A percentile compares a stretch with the other conserved stretches of the same genome.
phyloP scores from a whole-genome alignment of 2,888 invertebrate genomes.

The Stenodema calcarata region DNA sequence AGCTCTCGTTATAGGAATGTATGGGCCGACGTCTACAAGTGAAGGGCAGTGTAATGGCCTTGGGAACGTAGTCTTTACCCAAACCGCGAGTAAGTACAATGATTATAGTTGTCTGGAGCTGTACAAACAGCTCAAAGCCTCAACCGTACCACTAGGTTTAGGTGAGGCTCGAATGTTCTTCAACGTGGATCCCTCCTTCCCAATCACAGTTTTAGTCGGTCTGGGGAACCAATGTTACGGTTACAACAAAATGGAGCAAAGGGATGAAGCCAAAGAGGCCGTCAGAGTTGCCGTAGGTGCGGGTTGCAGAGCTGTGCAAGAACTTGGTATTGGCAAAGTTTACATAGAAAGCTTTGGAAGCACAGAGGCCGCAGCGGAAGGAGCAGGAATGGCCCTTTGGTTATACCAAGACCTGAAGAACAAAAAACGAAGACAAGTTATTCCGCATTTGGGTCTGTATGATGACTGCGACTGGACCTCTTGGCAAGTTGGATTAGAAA shows the following conservation, averaged over 20 bases:
- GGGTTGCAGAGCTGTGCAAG: conserved; percentile 68
- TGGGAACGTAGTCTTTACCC: conserved; percentile 42
- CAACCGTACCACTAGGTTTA: conserved; percentile 65
- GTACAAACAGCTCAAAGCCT: conserved; percentile 50
- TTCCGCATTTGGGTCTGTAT: conserved; percentile 66
- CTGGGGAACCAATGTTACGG: conserved; percentile 74
- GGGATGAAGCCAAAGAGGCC: conserved; percentile 78
- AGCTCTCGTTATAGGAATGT: conserved; percentile 54
- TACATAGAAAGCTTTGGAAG: conserved; percentile 78
- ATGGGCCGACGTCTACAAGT: conserved; percentile 13
- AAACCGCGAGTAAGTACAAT: conserved; percentile 54
- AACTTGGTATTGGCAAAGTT: conserved; percentile 66
- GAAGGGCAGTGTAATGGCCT: conserved; percentile 29
- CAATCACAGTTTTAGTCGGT: conserved; percentile 74
- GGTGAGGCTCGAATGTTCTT: conserved; percentile 70
- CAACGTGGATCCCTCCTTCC: conserved; percentile 70
- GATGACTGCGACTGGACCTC: conserved; percentile 73
- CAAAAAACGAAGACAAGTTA: conserved; percentile 51
- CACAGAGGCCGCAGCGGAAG: conserved; percentile 82
- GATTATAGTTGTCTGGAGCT: conserved; percentile 50
- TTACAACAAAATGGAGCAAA: conserved; percentile 72
- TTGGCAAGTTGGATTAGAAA: conserved; percentile 74
- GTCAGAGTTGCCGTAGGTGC: conserved; percentile 73
- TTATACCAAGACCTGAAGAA: conserved; percentile 73
- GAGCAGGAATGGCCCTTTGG: conserved; percentile 74